Percentiles rank a stretch among this genome's conserved stretches.
Conservation (phyloP, 2,888 invertebrate genomes). For the Darwinula stevensoni region DNA sequence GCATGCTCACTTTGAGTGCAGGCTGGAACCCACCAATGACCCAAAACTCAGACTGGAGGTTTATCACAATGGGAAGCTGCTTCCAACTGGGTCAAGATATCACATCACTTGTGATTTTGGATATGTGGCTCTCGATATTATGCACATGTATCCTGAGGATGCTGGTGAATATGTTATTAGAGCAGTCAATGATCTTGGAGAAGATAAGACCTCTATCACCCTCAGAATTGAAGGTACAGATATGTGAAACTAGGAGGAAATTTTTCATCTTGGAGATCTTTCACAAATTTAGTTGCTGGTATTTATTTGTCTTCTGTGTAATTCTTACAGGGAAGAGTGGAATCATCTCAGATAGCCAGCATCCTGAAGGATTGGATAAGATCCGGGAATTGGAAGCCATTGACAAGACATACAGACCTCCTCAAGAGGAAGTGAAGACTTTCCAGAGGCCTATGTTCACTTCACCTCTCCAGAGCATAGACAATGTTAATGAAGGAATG, state of each 20-base stretch:
- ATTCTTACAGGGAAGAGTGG: conserved; percentile 21
- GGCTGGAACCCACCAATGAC: conserved; percentile 67
- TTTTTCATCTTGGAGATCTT: conserved; percentile 1
- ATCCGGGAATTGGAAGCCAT: conserved; percentile 59
- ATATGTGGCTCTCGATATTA: conserved; percentile 79
- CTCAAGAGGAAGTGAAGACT: conserved; percentile 38
- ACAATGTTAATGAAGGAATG: conserved; percentile 54
- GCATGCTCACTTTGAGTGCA: conserved; percentile 76
- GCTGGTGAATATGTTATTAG: conserved; percentile 80
- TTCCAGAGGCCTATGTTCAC: conserved; percentile 80
- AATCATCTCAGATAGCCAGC: conserved; percentile 62
- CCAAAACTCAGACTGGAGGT: conserved; percentile 65
- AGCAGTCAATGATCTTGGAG: conserved; percentile 69
- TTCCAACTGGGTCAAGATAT: conserved; percentile 66
- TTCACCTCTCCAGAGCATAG: conserved; percentile 69
- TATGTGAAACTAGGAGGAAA: too few relatives aligned
- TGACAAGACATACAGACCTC: conserved; percentile 13
- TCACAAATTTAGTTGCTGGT: conserved; percentile 1
- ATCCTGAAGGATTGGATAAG: conserved; percentile 80
- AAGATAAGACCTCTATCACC: conserved; percentile 50
- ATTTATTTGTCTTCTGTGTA: too few relatives aligned
- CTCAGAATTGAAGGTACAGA: conserved; percentile 38
- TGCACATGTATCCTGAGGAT: conserved; percentile 77
- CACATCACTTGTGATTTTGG: conserved; percentile 93
- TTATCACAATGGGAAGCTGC: conserved; percentile 67